Percentiles rank a stretch among this genome's conserved stretches.
phyloP scores from a whole-genome alignment of 2,888 invertebrate species.

The Synergus umbraculus region DNA sequence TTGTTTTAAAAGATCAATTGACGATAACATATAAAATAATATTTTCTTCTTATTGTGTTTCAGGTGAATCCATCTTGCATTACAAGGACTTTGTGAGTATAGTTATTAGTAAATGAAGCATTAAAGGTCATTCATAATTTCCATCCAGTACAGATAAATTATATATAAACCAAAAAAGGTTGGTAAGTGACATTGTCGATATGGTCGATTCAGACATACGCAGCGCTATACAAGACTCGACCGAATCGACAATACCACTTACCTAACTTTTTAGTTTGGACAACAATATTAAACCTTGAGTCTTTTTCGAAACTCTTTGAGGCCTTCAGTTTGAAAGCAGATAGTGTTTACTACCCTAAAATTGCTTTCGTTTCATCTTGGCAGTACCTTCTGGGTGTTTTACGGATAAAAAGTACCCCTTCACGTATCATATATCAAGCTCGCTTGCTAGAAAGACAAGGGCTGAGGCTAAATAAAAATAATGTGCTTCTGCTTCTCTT shows the following conservation, averaged over 20 bases:
- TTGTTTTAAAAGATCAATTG: neutral
- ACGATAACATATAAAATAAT: neutral
- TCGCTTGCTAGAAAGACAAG: neutral
- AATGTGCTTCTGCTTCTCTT: neutral
- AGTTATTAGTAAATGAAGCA: too few species aligned
- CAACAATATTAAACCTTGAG: neutral
- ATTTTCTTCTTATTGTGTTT: neutral
- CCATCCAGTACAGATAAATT: too few species aligned
- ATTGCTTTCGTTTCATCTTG: constrained; percentile 28
- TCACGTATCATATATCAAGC: neutral
- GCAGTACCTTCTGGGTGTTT: neutral
- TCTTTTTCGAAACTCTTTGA: neutral
- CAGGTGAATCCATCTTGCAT: neutral
- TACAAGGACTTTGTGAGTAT: too few species aligned
- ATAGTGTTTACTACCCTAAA: constrained; percentile 16
- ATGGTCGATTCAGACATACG: too few species aligned
- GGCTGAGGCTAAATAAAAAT: neutral
- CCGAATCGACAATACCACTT: too few species aligned
- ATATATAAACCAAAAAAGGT: too few species aligned
- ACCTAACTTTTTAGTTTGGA: too few species aligned
- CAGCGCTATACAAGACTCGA: too few species aligned
- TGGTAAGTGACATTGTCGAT: too few species aligned
- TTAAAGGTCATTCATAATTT: too few species aligned
- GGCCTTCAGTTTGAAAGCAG: constrained; percentile 9
- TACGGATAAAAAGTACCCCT: neutral